Percentiles rank a stretch among this genome's conserved stretches.
These are phyloP conservation scores for Esox lucius DNA, from an alignment of 2,797 vertebrate species.

Conservation along the genomic window DNA sequence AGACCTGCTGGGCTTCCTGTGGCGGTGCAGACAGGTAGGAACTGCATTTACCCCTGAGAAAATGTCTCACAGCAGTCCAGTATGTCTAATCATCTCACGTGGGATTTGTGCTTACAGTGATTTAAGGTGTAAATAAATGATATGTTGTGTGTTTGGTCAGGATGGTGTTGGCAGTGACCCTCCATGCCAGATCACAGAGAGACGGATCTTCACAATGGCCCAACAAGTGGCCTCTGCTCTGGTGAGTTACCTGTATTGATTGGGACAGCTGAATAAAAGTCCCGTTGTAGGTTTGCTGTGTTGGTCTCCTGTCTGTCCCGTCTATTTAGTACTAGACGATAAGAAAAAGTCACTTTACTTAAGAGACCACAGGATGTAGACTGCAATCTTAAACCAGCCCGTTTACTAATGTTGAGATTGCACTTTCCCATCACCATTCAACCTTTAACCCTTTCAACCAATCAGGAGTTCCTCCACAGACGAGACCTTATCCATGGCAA, in stretches of 20 bases:
- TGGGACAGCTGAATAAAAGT: not conserved
- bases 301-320: not conserved
- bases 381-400: too few relatives aligned
- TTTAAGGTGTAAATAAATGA: not conserved
- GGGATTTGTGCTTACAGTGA: not conserved
- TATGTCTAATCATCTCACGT: not conserved
- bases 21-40: slow-evolving; percentile 80
- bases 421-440: not conserved
- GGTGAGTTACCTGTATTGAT: slow-evolving; percentile 74
- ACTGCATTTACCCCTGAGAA: not conserved
- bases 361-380: not conserved
- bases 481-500: slow-evolving; percentile 87
- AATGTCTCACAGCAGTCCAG: not conserved
- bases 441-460: slow-evolving; percentile 5
- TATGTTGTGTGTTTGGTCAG: slow-evolving; percentile 59
- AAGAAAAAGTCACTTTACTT: not conserved
- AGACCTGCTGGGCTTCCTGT: slow-evolving; percentile 87
- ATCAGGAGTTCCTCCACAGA: slow-evolving; percentile 86
- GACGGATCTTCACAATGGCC: slow-evolving; percentile 83
- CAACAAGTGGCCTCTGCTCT: slow-evolving; percentile 86
- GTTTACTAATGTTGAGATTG: not conserved
- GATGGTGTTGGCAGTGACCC: slow-evolving; percentile 68
- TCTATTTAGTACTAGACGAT: not conserved
- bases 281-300: not conserved
- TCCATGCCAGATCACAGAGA: slow-evolving; percentile 87